phyloP scores from a whole-genome alignment of 1,140 invertebrate species.

The Bombus huntii region DNA sequence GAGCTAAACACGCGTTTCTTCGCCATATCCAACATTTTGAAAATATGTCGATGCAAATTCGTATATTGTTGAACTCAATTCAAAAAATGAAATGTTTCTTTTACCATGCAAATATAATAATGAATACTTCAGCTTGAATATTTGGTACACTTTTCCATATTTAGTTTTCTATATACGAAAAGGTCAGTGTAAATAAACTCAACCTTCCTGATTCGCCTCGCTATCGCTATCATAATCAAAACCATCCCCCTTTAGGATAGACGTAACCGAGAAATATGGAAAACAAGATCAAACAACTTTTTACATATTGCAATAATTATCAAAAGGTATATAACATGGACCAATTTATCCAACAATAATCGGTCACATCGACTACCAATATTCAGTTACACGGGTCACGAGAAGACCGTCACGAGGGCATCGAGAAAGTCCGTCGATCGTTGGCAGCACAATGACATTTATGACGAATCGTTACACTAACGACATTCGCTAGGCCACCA shows the following conservation, averaged over 20 bases:
- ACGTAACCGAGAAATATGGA: background rate
- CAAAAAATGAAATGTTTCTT: no score
- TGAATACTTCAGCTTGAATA: no score
- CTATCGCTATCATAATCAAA: background rate
- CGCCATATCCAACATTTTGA: no score
- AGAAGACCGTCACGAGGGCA: background rate
- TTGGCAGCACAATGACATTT: constrained; percentile 44
- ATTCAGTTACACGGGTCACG: background rate
- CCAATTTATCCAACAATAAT: background rate
- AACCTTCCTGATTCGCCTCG: background rate
- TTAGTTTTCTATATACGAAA: no score
- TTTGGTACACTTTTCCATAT: no score
- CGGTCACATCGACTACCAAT: background rate
- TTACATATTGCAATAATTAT: background rate
- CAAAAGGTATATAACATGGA: background rate
- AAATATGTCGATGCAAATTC: no score
- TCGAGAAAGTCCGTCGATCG: constrained; percentile 43
- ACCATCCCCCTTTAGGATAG: background rate
- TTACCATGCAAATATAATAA: no score
- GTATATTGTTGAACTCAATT: no score
- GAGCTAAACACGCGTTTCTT: no score
- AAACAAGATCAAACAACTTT: background rate
- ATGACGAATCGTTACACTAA: constrained; percentile 54
- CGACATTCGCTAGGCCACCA: constrained; percentile 37
- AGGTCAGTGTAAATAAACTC: background rate